A percentile compares a stretch with the other conserved stretches of the same genome.
phyloP scores from a whole-genome alignment of 2,888 invertebrate species.

The Emmelina monodactyla region DNA sequence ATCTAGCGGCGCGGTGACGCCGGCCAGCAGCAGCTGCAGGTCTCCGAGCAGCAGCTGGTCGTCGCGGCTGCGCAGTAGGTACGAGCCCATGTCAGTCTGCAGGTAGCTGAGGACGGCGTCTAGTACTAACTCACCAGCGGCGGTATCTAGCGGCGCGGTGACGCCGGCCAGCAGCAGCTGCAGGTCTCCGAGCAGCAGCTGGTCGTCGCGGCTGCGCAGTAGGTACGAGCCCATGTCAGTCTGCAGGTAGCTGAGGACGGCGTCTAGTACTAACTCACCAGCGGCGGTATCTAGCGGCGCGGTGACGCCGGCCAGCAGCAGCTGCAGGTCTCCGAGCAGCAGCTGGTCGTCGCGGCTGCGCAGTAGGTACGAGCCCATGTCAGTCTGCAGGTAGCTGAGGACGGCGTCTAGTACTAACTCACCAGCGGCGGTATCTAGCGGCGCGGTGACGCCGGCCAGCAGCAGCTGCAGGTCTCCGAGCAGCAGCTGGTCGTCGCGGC shows the following conservation, averaged over 20 bases:
- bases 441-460: slow-evolving; percentile 79
- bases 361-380: slow-evolving; percentile 90
- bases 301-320: slow-evolving; percentile 80
- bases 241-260: slow-evolving; percentile 84
- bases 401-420: too few species aligned
- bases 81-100: slow-evolving; percentile 92
- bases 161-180: slow-evolving; percentile 83
- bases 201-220: slow-evolving; percentile 83
- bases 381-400: slow-evolving; percentile 86
- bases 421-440: slow-evolving; percentile 74
- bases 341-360: slow-evolving; percentile 86
- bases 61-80: slow-evolving; percentile 81
- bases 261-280: too few species aligned
- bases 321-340: slow-evolving; percentile 83
- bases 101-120: too few species aligned
- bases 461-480: slow-evolving; percentile 87
- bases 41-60: slow-evolving; percentile 88
- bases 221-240: slow-evolving; percentile 93
- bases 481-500: slow-evolving; percentile 84
- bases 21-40: slow-evolving; percentile 81
- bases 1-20: slow-evolving; percentile 78
- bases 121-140: slow-evolving; percentile 67
- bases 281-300: slow-evolving; percentile 77
- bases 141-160: slow-evolving; percentile 75
- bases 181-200: slow-evolving; percentile 85